These are phyloP conservation scores for Poeciliopsis retropinna DNA, from an alignment of 2,113 vertebrate species.

Conservation along the genomic window DNA sequence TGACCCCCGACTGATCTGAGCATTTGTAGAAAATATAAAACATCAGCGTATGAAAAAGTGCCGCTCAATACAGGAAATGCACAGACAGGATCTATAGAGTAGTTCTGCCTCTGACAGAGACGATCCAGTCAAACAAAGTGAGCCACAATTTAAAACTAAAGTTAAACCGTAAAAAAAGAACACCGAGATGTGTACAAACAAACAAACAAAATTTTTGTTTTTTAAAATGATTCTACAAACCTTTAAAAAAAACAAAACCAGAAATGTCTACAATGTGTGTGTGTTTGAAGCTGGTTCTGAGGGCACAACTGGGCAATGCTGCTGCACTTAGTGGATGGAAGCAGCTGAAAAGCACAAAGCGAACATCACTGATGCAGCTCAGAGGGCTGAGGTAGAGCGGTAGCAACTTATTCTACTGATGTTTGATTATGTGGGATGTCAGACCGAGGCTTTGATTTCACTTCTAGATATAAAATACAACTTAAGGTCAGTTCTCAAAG, in stretches of 20 bases:
- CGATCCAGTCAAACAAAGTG: too few species aligned
- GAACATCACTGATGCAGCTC: constrained; percentile 9
- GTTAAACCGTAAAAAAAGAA: too few species aligned
- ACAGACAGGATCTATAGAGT: too few species aligned
- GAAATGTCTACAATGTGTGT: background rate
- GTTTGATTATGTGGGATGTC: background rate
- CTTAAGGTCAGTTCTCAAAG: background rate
- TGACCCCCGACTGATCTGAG: background rate
- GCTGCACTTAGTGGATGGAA: background rate
- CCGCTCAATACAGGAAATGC: too few species aligned
- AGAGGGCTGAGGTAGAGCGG: constrained; percentile 56
- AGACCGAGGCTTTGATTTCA: background rate
- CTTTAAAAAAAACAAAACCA: background rate
- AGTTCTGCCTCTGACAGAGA: too few species aligned
- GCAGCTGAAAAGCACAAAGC: background rate
- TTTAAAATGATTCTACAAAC: too few species aligned
- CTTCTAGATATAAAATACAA: background rate
- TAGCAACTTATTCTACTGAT: constrained; percentile 6
- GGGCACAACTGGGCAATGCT: too few species aligned
- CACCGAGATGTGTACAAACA: too few species aligned
- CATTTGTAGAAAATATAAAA: background rate
- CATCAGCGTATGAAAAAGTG: too few species aligned
- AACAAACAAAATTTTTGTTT: too few species aligned
- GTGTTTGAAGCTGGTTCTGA: background rate
- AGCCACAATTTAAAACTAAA: too few species aligned